phyloP scores from a whole-genome alignment of 2,113 vertebrate species.

The Pelecanus crispus region DNA sequence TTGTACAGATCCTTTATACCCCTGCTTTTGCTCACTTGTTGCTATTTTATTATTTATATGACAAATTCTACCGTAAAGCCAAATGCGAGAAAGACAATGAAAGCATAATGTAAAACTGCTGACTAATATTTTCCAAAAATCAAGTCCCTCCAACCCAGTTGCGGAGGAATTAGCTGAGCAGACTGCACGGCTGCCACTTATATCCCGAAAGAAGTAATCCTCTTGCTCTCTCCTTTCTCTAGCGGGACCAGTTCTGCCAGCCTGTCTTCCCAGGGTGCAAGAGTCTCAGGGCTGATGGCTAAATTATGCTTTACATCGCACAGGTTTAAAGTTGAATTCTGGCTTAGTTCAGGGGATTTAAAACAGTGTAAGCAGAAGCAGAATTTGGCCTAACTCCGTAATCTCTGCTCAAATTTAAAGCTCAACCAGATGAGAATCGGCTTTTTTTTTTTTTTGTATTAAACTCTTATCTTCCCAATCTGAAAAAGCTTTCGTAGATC shows the following conservation, averaged over 20 bases:
- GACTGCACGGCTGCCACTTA: not conserved
- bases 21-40: not conserved
- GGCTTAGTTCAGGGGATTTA: not conserved
- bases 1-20: not conserved
- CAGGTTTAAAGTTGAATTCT: not conserved
- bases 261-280: not conserved
- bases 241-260: not conserved
- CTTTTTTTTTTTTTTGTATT: not conserved
- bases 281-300: not conserved
- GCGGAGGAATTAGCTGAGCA: not conserved
- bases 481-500: not conserved
- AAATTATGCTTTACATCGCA: not conserved
- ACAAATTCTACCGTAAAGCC: not conserved
- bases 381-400: not conserved
- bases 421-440: not conserved
- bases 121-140: not conserved
- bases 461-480: not conserved
- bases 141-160: rapidly evolving
- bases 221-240: not conserved
- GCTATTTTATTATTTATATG: not conserved
- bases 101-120: not conserved
- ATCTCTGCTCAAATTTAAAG: slow-evolving; percentile 17
- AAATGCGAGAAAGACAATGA: rapidly evolving
- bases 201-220: not conserved
- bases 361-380: not conserved